phyloP scores from a whole-genome alignment of 2,888 invertebrate genomes.

The Serrognathus titanus region DNA sequence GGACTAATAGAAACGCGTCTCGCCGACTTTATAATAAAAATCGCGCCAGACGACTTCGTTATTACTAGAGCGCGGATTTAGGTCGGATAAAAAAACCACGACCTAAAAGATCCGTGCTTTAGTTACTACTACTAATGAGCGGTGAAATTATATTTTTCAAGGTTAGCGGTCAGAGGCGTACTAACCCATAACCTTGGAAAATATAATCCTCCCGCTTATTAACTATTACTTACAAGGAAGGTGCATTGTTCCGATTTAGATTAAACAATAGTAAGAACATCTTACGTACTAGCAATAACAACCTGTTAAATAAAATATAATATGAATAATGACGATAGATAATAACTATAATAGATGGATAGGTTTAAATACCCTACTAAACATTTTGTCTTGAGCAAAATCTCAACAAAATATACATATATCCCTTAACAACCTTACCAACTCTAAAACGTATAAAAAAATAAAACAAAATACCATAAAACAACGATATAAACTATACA shows the following conservation, averaged over 20 bases:
- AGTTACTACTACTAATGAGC: too few relatives aligned
- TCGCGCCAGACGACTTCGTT: not conserved
- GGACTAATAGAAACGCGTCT: not conserved
- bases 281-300: constrained; percentile 25
- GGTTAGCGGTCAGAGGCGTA: too few relatives aligned
- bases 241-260: constrained; percentile 3
- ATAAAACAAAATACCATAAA: constrained; percentile 17
- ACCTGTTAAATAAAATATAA: constrained; percentile 17
- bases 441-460: constrained; percentile 17
- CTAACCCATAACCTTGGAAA: too few relatives aligned
- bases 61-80: not conserved
- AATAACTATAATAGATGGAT: constrained; percentile 2
- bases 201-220: too few relatives aligned
- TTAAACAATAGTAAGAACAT: constrained; percentile 23
- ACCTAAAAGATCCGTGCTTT: not conserved
- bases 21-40: not conserved
- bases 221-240: not conserved
- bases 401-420: constrained; percentile 20
- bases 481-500: constrained; percentile 10
- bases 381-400: constrained; percentile 26
- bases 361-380: constrained; percentile 14
- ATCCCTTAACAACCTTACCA: constrained; percentile 19
- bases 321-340: not conserved
- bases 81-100: too few relatives aligned
- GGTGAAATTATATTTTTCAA: too few relatives aligned